phyloP scores from a whole-genome alignment of 1,140 invertebrate species.

The Drosophila takahashii region DNA sequence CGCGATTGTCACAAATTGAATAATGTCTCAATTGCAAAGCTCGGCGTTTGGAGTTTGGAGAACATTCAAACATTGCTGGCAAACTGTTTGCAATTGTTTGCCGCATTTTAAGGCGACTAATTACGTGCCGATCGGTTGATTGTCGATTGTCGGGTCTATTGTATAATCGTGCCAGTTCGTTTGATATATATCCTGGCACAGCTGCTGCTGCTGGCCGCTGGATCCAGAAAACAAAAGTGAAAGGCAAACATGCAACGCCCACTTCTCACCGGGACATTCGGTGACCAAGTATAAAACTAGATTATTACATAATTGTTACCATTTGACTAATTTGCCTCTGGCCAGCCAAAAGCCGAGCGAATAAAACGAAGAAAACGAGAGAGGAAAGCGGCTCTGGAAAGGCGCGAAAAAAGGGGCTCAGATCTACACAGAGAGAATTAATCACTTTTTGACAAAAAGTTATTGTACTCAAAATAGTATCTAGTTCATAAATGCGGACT shows the following conservation, averaged over 20 bases:
- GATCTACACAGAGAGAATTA: too few species aligned
- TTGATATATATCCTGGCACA: constrained; percentile 60
- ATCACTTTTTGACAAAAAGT: too few species aligned
- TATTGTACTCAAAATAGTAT: too few species aligned
- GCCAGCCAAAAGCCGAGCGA: constrained; percentile 20
- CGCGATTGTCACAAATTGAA: constrained; percentile 79
- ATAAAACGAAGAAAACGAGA: constrained; percentile 4
- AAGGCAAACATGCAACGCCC: constrained; percentile 78
- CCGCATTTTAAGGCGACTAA: constrained; percentile 20
- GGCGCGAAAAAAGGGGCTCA: constrained; percentile 5
- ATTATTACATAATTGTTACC: constrained; percentile 76
- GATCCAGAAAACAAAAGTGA: constrained; percentile 59
- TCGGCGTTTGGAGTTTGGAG: constrained; percentile 1
- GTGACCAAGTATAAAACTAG: constrained; percentile 54
- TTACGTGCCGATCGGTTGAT: constrained; percentile 30
- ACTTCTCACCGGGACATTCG: constrained; percentile 58
- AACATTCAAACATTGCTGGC: constrained; percentile 21
- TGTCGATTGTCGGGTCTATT: constrained; percentile 26
- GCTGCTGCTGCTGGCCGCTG: constrained; percentile 27
- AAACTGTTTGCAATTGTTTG: constrained; percentile 63
- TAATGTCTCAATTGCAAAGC: constrained; percentile 74
- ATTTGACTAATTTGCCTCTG: constrained; percentile 73
- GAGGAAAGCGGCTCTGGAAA: constrained; percentile 40
- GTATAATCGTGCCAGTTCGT: constrained; percentile 55
- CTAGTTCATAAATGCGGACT: too few species aligned